Evolutionary conservation across 2,113 vertebrate species (phyloP).

Genomic region (Crotophaga sulcirostris): DNA sequence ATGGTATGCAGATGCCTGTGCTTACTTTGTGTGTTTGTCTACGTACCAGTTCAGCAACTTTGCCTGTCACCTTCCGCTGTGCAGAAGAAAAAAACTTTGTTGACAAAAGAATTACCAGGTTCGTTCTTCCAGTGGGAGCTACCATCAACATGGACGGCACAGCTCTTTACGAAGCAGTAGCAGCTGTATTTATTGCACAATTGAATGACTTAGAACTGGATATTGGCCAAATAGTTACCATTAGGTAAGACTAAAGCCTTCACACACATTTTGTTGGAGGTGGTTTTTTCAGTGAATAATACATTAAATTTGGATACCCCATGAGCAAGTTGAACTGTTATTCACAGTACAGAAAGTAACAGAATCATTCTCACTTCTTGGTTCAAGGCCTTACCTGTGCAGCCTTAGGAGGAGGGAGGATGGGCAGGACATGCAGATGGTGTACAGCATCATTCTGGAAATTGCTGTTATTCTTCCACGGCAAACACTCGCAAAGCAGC

Average conservation of each 20-base stretch:
- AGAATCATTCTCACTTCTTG: neutral
- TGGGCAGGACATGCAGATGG: neutral
- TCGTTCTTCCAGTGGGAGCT: constrained; percentile 93
- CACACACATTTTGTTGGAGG: neutral
- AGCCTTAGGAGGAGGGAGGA: neutral
- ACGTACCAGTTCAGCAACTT: constrained; percentile 87
- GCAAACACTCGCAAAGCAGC: neutral
- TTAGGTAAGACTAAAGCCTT: constrained; percentile 81
- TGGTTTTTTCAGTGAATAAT: neutral
- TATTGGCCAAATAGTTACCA: constrained; percentile 91
- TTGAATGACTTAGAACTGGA: constrained; percentile 87
- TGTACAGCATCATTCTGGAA: neutral
- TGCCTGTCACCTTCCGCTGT: constrained; percentile 97
- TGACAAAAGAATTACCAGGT: constrained; percentile 96
- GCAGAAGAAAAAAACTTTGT: constrained; percentile 92
- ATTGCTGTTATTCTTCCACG: neutral
- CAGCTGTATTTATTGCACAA: constrained; percentile 95
- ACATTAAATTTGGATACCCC: neutral
- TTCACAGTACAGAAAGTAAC: neutral
- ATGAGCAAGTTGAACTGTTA: neutral
- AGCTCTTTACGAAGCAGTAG: constrained; percentile 95
- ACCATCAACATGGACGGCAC: constrained; percentile 99
- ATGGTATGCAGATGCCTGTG: neutral
- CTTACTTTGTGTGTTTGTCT: constrained; percentile 29
- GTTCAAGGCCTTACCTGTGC: neutral